Conservation (phyloP, 2,113 vertebrate species). For the Pteropus alecto region DNA sequence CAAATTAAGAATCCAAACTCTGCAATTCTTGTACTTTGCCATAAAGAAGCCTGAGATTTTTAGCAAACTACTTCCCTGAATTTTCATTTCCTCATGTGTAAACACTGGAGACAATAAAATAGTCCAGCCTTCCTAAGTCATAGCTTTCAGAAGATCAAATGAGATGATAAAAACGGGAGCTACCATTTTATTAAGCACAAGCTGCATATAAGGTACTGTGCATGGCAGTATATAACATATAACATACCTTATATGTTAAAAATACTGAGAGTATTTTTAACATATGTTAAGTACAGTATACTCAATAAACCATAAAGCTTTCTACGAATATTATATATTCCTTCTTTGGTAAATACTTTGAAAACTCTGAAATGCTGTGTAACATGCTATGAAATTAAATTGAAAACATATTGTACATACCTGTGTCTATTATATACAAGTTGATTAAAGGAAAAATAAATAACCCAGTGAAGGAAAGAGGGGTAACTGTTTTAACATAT, state of each 20-base stretch:
- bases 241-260: too few species aligned
- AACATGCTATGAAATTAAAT: not conserved
- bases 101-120: not conserved
- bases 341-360: not conserved
- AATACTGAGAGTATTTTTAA: not conserved
- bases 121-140: not conserved
- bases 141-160: not conserved
- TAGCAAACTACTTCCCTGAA: not conserved
- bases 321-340: not conserved
- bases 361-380: constrained; percentile 6
- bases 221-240: not conserved
- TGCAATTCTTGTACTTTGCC: not conserved
- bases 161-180: not conserved
- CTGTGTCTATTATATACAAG: not conserved
- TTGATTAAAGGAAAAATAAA: not conserved
- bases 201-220: not conserved
- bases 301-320: not conserved
- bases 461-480: not conserved
- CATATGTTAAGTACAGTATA: not conserved
- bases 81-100: not conserved
- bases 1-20: not conserved
- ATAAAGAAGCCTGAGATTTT: not conserved
- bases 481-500: not conserved
- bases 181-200: not conserved
- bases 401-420: not conserved